phyloP scores from a whole-genome alignment of 30 jellyfish, hydroid and myxozoan species.

The Haliclystus octoradiatus region DNA sequence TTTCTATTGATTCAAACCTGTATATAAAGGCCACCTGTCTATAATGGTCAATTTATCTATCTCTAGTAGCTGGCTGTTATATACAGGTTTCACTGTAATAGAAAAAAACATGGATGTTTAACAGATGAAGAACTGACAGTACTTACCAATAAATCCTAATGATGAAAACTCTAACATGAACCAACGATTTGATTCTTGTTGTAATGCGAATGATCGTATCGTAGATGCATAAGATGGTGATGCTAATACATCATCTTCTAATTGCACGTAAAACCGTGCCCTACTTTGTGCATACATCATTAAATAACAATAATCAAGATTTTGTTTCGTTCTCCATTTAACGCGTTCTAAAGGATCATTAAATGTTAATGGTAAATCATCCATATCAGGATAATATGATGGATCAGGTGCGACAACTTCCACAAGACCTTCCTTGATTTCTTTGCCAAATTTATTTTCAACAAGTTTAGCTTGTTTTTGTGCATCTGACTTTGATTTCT shows the following conservation, averaged over 20 bases:
- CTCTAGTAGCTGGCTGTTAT: too few species aligned
- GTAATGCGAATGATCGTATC: constrained; percentile 78
- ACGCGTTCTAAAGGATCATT: constrained; percentile 93
- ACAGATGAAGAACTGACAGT: neutral
- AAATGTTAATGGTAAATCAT: constrained; percentile 77
- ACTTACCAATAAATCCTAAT: constrained; percentile 80
- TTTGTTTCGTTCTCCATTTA: constrained; percentile 95
- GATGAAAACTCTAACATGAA: constrained; percentile 89
- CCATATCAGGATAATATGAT: constrained; percentile 67
- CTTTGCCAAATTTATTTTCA: constrained; percentile 20
- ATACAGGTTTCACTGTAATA: too few species aligned
- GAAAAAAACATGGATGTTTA: too few species aligned
- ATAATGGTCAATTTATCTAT: too few species aligned
- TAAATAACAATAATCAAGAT: constrained; percentile 70
- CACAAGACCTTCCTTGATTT: constrained; percentile 53
- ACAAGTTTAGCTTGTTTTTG: neutral
- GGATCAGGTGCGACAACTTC: constrained; percentile 76
- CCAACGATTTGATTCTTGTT: constrained; percentile 80
- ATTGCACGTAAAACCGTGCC: constrained; percentile 78
- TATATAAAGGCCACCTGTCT: too few species aligned
- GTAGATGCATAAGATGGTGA: constrained; percentile 93
- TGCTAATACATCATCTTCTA: constrained; percentile 95
- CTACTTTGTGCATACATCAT: constrained; percentile 94
- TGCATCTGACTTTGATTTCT: neutral
- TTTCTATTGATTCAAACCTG: too few species aligned